A percentile compares a stretch with the other conserved stretches of the same genome.
Conservation (phyloP, 2,888 invertebrate species). For the Choristoneura rosaceana region DNA sequence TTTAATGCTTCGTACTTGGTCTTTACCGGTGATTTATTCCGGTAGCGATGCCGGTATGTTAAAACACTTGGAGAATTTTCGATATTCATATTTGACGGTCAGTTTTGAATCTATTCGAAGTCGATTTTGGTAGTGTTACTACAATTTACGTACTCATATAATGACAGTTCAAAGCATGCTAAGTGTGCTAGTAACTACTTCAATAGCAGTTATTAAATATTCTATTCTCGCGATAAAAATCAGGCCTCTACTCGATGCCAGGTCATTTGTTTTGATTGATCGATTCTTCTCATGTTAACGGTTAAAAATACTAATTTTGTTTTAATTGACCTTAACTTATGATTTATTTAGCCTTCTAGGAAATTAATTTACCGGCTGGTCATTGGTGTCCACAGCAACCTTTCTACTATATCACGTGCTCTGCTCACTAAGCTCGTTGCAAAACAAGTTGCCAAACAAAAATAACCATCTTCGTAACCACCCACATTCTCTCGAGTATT, state of each 20-base stretch:
- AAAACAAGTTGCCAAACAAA: constrained; percentile 53
- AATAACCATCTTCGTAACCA: constrained; percentile 53
- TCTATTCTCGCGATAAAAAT: constrained; percentile 73
- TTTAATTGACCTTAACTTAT: constrained; percentile 25
- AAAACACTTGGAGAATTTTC: constrained; percentile 46
- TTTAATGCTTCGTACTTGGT: constrained; percentile 53
- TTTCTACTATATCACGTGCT: constrained; percentile 46
- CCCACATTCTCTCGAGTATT: constrained; percentile 48
- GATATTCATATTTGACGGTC: constrained; percentile 33
- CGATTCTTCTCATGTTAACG: constrained; percentile 58
- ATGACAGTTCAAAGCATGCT: constrained; percentile 39
- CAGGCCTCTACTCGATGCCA: constrained; percentile 57
- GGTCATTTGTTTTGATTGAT: constrained; percentile 78
- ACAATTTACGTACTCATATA: constrained; percentile 5
- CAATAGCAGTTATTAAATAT: constrained; percentile 70
- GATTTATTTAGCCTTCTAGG: constrained; percentile 12
- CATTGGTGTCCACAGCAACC: constrained; percentile 3
- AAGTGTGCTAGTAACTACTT: constrained; percentile 45
- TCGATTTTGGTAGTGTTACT: background rate
- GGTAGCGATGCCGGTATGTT: constrained; percentile 49
- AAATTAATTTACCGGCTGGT: constrained; percentile 10
- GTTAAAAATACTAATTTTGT: constrained; percentile 44
- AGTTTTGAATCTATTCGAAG: background rate
- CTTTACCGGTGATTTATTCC: constrained; percentile 49
- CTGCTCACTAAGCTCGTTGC: constrained; percentile 44